A percentile compares a stretch with the other conserved stretches of the same genome.
These are phyloP conservation scores for Caenorhabditis panamensis DNA, from an alignment of 2,888 invertebrate genomes.

Conservation along the genomic window DNA sequence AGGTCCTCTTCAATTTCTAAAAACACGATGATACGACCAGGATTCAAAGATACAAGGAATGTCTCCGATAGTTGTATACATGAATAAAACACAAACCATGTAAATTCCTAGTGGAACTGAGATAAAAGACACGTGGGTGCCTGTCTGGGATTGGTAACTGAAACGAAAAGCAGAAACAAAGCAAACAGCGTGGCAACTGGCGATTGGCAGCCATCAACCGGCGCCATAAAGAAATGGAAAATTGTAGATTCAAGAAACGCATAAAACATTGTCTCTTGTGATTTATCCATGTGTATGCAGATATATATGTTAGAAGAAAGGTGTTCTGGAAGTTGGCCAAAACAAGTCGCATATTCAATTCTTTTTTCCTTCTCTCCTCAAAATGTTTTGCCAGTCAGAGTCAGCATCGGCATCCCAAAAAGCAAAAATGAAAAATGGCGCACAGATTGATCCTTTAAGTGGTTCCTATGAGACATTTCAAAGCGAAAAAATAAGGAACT, in stretches of 20 bases:
- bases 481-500: background rate
- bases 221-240: background rate
- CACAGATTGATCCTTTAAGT: constrained; percentile 40
- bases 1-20: no score
- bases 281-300: background rate
- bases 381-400: constrained; percentile 35
- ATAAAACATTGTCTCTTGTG: constrained; percentile 12
- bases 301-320: constrained; percentile 7
- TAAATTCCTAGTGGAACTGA: background rate
- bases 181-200: background rate
- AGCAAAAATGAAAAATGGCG: constrained; percentile 49
- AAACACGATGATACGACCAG: no score
- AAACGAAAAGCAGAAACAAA: background rate
- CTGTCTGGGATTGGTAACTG: background rate
- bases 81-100: background rate
- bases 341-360: constrained; percentile 48
- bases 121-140: background rate
- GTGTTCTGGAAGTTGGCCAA: constrained; percentile 18
- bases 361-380: constrained; percentile 9
- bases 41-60: background rate
- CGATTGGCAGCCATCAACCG: background rate
- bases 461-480: constrained; percentile 26
- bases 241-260: background rate
- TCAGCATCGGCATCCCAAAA: constrained; percentile 39
- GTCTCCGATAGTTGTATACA: no score